These are phyloP conservation scores for Drosophila incognita DNA, from an alignment of 2,888 invertebrate genomes.

Conservation along the genomic window DNA sequence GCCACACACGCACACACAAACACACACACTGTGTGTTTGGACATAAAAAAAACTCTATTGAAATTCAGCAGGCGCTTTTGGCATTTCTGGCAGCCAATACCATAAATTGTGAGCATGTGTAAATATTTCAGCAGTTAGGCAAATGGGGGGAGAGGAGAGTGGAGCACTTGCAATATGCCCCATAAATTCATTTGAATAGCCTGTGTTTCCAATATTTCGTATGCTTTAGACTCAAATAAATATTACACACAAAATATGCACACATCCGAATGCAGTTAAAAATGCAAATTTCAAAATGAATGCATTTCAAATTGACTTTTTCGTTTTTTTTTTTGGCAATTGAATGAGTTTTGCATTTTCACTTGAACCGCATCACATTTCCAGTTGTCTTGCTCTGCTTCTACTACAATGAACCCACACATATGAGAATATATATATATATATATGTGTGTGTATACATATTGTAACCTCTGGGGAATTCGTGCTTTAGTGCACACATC, in stretches of 20 bases:
- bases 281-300: slow-evolving; percentile 11
- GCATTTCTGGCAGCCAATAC: slow-evolving; percentile 43
- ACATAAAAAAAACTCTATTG: slow-evolving; percentile 57
- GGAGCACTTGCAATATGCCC: slow-evolving; percentile 30
- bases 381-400: not conserved
- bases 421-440: not conserved
- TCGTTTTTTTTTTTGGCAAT: not conserved
- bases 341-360: not conserved
- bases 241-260: not conserved
- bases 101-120: slow-evolving; percentile 59
- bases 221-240: not conserved
- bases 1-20: slow-evolving; percentile 14
- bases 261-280: slow-evolving; percentile 7
- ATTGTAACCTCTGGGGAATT: slow-evolving; percentile 49
- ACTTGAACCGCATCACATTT: not conserved
- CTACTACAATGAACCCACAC: not conserved
- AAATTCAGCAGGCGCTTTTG: slow-evolving; percentile 34
- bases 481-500: slow-evolving; percentile 70
- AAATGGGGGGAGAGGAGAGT: not conserved
- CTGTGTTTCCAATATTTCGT: not conserved
- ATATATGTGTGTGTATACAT: not conserved
- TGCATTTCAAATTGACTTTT: not conserved
- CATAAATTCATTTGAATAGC: slow-evolving; percentile 41
- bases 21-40: slow-evolving; percentile 7
- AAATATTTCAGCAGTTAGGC: slow-evolving; percentile 39